These are phyloP conservation scores for Macroramphosus scolopax DNA, from an alignment of 2,797 vertebrate species.

Conservation along the genomic window DNA sequence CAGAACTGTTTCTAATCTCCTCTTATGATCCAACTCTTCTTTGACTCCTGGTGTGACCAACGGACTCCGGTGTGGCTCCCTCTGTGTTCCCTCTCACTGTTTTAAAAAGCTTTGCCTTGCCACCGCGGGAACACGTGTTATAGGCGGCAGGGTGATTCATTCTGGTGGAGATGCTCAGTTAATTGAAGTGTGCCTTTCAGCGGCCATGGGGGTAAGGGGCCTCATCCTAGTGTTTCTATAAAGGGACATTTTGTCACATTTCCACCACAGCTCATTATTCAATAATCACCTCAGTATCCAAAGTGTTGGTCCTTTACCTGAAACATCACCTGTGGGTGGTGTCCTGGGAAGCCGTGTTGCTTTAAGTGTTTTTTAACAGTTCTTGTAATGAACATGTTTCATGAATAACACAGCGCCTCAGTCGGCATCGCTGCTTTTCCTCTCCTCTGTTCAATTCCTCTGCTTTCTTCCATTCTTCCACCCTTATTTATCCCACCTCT, in stretches of 20 bases:
- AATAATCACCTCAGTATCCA: constrained; percentile 21
- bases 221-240: constrained; percentile 2
- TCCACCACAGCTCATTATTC: constrained; percentile 36
- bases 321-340: constrained; percentile 33
- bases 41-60: too few species aligned
- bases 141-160: constrained; percentile 6
- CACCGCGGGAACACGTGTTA: constrained; percentile 14
- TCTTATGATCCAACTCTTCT: too few species aligned
- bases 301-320: constrained; percentile 33
- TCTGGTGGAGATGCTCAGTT: constrained; percentile 10
- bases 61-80: constrained; percentile 1
- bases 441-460: constrained; percentile 13
- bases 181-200: constrained; percentile 17
- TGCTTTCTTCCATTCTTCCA: constrained; percentile 7
- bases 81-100: not conserved
- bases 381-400: constrained; percentile 45
- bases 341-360: constrained; percentile 10
- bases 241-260: constrained; percentile 14
- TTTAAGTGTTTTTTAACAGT: too few species aligned
- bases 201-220: constrained; percentile 3
- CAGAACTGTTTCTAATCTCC: too few species aligned
- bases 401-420: constrained; percentile 42
- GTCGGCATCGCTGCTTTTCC: constrained; percentile 32
- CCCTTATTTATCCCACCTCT: too few species aligned
- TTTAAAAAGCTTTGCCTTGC: constrained; percentile 15